A percentile compares a stretch with the other conserved stretches of the same genome.
Conservation (phyloP, 2,888 invertebrate genomes). For the Trimorus sp. region DNA sequence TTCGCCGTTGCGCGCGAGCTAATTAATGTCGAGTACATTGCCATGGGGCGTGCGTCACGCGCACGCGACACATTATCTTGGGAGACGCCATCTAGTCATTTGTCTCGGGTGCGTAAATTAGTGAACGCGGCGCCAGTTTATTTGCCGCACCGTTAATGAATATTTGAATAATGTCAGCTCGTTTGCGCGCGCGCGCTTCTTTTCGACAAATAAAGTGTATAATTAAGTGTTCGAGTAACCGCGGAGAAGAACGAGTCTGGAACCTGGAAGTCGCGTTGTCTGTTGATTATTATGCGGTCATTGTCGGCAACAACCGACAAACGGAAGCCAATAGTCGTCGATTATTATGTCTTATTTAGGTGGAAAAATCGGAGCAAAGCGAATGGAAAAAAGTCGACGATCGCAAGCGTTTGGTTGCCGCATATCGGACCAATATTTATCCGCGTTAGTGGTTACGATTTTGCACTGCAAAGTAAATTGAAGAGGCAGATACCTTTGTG, state of each 20-base stretch:
- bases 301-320: no score
- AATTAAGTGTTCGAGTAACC: slow-evolving; percentile 45
- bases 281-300: background rate
- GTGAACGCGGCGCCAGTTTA: slow-evolving; percentile 75
- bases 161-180: slow-evolving; percentile 78
- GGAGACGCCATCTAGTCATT: slow-evolving; percentile 69
- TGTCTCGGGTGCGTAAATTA: slow-evolving; percentile 77
- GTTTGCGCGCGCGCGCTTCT: slow-evolving; percentile 64
- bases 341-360: no score
- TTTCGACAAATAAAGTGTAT: slow-evolving; percentile 59
- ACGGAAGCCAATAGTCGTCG: no score
- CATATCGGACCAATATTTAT: no score
- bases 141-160: slow-evolving; percentile 78
- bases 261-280: slow-evolving; percentile 42
- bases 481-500: slow-evolving; percentile 10
- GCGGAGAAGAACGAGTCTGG: slow-evolving; percentile 16
- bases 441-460: no score
- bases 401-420: no score
- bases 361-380: no score
- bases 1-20: slow-evolving; percentile 72
- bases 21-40: slow-evolving; percentile 71
- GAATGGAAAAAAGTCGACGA: no score
- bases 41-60: slow-evolving; percentile 53
- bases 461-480: no score
- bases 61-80: slow-evolving; percentile 75